Percentiles rank a stretch among this genome's conserved stretches.
phyloP scores from a whole-genome alignment of 2,888 invertebrate species.

The Strigamia transsilvanica region DNA sequence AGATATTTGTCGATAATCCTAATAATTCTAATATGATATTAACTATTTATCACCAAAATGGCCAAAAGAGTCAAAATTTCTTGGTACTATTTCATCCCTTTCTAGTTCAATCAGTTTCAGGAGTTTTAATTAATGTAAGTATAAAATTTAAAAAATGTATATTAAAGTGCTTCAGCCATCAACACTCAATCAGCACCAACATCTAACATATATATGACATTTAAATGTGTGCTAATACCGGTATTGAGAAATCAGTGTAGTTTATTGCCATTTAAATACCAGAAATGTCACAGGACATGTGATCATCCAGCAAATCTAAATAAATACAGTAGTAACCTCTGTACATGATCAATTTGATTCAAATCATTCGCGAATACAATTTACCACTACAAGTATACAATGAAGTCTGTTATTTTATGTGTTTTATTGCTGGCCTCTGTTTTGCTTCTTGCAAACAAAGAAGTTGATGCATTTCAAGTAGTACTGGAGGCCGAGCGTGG shows the following conservation, averaged over 20 bases:
- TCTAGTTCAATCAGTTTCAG: too few species aligned
- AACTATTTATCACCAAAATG: too few species aligned
- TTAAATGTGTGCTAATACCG: neutral
- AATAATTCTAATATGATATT: too few species aligned
- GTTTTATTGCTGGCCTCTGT: neutral
- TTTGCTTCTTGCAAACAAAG: slow-evolving; percentile 6
- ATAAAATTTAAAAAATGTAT: neutral
- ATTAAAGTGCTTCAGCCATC: too few species aligned
- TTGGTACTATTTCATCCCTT: too few species aligned
- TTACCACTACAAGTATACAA: neutral
- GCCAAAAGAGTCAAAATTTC: too few species aligned
- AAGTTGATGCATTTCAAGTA: neutral
- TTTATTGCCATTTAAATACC: neutral
- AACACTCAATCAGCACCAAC: too few species aligned
- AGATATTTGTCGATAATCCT: too few species aligned
- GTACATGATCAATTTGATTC: neutral
- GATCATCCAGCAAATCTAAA: neutral
- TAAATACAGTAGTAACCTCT: neutral
- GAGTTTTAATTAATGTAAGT: too few species aligned
- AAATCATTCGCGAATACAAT: neutral
- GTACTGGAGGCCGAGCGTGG: neutral
- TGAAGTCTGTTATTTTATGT: neutral
- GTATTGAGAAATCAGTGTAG: neutral
- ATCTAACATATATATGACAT: too few species aligned
- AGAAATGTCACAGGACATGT: slow-evolving; percentile 3